Conservation (phyloP, 2,797 vertebrate genomes). For the Sciurus carolinensis region DNA sequence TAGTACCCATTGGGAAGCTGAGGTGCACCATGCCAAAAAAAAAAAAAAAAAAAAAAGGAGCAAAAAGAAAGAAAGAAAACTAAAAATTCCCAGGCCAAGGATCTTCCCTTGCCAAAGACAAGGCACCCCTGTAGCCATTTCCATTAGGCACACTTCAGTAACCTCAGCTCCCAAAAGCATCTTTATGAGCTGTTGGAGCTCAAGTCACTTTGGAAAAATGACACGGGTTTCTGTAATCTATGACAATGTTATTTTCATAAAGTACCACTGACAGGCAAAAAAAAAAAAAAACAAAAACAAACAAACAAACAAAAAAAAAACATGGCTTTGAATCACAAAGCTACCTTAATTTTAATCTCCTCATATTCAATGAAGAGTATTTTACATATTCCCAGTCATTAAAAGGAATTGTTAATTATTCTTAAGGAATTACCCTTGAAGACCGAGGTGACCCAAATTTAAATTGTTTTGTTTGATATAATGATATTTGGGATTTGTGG, state of each 20-base stretch:
- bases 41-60: constrained; percentile 6
- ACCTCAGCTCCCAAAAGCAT: constrained; percentile 66
- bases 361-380: background rate
- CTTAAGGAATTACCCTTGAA: background rate
- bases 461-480: background rate
- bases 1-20: constrained; percentile 86
- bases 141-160: constrained; percentile 72
- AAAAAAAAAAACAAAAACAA: too few relatives aligned
- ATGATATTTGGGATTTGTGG: background rate
- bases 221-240: constrained; percentile 65
- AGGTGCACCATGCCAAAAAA: constrained; percentile 70
- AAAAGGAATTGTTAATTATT: constrained; percentile 28
- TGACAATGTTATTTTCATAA: constrained; percentile 70
- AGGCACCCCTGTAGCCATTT: constrained; percentile 75
- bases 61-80: constrained; percentile 16
- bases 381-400: accelerated
- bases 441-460: background rate
- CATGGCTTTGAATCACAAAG: constrained; percentile 42
- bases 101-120: constrained; percentile 72
- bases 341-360: constrained; percentile 17
- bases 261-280: constrained; percentile 63
- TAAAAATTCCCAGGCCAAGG: constrained; percentile 61
- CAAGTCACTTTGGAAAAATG: constrained; percentile 76
- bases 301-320: background rate
- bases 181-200: background rate